phyloP scores from a whole-genome alignment of 2,113 vertebrate genomes.

The Dendropsophus ebraccatus region DNA sequence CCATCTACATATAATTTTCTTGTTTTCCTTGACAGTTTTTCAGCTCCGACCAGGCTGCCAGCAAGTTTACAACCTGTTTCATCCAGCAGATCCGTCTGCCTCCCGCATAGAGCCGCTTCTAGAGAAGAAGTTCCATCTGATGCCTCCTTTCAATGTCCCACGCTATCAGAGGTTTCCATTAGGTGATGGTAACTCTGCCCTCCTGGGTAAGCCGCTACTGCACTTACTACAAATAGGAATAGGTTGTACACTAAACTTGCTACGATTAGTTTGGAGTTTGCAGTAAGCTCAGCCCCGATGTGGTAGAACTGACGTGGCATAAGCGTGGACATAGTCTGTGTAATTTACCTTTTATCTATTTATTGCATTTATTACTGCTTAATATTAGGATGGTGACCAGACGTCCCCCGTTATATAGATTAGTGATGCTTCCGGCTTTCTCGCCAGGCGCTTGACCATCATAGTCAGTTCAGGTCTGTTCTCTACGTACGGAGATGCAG shows the following conservation, averaged over 20 bases:
- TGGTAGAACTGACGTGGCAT: not conserved
- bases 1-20: not conserved
- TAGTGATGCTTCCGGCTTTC: not conserved
- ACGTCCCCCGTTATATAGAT: not conserved
- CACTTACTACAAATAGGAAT: not conserved
- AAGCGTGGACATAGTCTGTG: not conserved
- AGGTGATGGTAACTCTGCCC: slow-evolving; percentile 90
- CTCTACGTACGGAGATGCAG: too few species aligned
- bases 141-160: slow-evolving; percentile 89
- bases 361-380: not conserved
- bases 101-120: slow-evolving; percentile 94
- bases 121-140: slow-evolving; percentile 89
- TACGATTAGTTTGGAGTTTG: not conserved
- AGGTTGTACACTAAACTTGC: not conserved
- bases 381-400: not conserved
- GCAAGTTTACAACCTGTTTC: slow-evolving; percentile 98
- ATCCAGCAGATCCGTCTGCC: slow-evolving; percentile 94
- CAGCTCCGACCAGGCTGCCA: slow-evolving; percentile 93
- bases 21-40: slow-evolving; percentile 66
- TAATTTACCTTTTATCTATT: not conserved
- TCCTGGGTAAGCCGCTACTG: slow-evolving; percentile 77
- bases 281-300: not conserved
- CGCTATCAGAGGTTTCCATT: slow-evolving; percentile 97
- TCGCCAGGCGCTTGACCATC: too few species aligned
- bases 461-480: too few species aligned